Percentiles rank a stretch among this genome's conserved stretches.
These are phyloP conservation scores for Porites rus DNA, from an alignment of 92 coral and sea anemone species.

Conservation along the genomic window DNA sequence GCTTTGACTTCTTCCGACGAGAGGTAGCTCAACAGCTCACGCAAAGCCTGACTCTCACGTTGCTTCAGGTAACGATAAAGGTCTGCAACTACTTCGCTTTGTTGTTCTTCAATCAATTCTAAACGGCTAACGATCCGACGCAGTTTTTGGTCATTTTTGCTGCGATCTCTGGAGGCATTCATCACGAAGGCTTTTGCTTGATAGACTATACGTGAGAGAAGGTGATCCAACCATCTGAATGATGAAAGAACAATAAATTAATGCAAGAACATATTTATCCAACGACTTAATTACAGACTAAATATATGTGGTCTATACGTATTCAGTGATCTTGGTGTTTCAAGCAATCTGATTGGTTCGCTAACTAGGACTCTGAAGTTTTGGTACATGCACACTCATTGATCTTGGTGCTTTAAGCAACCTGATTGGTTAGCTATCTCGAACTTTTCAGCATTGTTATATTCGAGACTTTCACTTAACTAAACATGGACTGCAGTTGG, in stretches of 20 bases:
- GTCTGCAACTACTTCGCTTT: constrained; percentile 3
- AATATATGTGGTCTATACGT: no score
- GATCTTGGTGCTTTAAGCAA: no score
- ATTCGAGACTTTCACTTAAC: no score
- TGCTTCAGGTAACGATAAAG: background rate
- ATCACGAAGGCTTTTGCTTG: constrained; percentile 25
- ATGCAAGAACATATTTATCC: no score
- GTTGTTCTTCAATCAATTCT: background rate
- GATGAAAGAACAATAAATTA: background rate
- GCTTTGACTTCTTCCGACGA: background rate
- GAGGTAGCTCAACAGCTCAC: constrained; percentile 1
- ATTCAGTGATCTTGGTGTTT: no score
- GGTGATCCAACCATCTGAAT: constrained; percentile 9
- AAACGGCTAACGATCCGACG: background rate
- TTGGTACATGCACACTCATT: no score
- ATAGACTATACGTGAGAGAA: constrained; percentile 22
- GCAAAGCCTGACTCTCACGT: background rate
- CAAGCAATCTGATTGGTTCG: no score
- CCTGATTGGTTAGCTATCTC: no score
- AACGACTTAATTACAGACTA: no score
- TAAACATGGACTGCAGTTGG: no score
- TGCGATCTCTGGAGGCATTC: constrained; percentile 20
- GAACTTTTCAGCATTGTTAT: no score
- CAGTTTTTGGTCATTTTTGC: background rate
- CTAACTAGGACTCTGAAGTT: no score